Evolutionary conservation across 1,140 invertebrate species (phyloP).

Genomic region (Andricus grossulariae): DNA sequence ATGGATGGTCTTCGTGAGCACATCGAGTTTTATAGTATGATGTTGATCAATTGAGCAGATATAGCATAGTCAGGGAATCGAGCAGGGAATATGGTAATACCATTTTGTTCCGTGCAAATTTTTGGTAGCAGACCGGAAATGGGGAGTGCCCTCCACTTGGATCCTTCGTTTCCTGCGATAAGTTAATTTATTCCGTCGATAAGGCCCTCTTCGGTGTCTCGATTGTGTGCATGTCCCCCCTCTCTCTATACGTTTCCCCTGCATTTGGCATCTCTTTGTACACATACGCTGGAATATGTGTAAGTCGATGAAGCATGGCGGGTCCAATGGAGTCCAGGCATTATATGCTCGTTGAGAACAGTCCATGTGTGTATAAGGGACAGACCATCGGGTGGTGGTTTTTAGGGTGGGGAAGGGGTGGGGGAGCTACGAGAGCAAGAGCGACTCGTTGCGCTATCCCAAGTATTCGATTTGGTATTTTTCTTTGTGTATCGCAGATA

Average conservation of each 20-base stretch:
- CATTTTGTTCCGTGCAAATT: neutral
- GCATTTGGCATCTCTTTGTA: neutral
- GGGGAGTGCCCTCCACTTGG: neutral
- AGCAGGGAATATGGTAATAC: neutral
- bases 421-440: slow-evolving; percentile 44
- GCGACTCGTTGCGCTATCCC: slow-evolving; percentile 67
- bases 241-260: slow-evolving; percentile 5
- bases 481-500: slow-evolving; percentile 77
- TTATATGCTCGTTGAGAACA: slow-evolving; percentile 45
- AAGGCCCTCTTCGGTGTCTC: slow-evolving; percentile 23
- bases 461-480: slow-evolving; percentile 77
- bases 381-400: slow-evolving; percentile 5
- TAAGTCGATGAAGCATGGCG: slow-evolving; percentile 30
- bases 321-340: slow-evolving; percentile 41
- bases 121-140: neutral
- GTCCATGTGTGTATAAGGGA: slow-evolving; percentile 36
- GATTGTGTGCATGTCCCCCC: slow-evolving; percentile 7
- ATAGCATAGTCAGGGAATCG: neutral
- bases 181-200: slow-evolving; percentile 45
- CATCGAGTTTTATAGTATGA: too few species aligned
- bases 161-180: slow-evolving; percentile 8
- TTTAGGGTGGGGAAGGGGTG: slow-evolving; percentile 37
- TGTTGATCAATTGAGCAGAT: too few species aligned
- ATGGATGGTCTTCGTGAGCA: neutral
- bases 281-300: neutral